These are phyloP conservation scores for Plagodis dolabraria DNA, from an alignment of 2,888 invertebrate genomes.

Conservation along the genomic window DNA sequence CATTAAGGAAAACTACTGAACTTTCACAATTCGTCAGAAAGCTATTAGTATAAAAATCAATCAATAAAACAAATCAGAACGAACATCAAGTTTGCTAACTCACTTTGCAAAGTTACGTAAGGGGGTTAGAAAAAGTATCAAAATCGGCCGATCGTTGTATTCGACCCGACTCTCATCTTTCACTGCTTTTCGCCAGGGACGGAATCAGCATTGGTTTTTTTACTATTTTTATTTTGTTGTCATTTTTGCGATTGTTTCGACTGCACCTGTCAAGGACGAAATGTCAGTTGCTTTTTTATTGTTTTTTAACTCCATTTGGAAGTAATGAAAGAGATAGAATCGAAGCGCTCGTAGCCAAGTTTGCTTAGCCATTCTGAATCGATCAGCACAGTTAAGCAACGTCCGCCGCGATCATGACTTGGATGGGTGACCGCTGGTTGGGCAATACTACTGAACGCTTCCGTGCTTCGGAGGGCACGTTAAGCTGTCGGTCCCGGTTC, in stretches of 20 bases:
- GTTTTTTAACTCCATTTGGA: not conserved
- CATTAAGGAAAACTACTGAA: too few relatives aligned
- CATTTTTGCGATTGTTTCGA: constrained; percentile 30
- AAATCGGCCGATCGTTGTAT: constrained; percentile 52
- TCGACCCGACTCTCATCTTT: constrained; percentile 80
- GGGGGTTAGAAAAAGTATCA: constrained; percentile 57
- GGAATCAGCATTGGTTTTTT: constrained; percentile 46
- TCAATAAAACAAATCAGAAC: constrained; percentile 5
- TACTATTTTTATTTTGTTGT: constrained; percentile 18
- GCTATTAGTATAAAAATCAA: too few relatives aligned
- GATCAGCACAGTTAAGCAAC: too few relatives aligned
- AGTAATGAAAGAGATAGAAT: not conserved
- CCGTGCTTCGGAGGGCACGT: too few relatives aligned
- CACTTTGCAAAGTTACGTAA: constrained; percentile 44
- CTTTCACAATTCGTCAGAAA: too few relatives aligned
- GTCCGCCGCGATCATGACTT: too few relatives aligned
- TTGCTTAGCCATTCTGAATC: too few relatives aligned
- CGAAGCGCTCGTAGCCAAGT: too few relatives aligned
- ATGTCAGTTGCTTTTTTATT: constrained; percentile 8
- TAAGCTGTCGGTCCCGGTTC: too few relatives aligned
- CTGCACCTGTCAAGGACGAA: constrained; percentile 30
- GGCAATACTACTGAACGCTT: too few relatives aligned
- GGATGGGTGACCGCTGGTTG: too few relatives aligned
- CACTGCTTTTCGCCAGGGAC: constrained; percentile 75
- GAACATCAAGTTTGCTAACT: constrained; percentile 29